These are phyloP conservation scores for Cynaeus angustus DNA, from an alignment of 2,888 invertebrate species.

Conservation along the genomic window DNA sequence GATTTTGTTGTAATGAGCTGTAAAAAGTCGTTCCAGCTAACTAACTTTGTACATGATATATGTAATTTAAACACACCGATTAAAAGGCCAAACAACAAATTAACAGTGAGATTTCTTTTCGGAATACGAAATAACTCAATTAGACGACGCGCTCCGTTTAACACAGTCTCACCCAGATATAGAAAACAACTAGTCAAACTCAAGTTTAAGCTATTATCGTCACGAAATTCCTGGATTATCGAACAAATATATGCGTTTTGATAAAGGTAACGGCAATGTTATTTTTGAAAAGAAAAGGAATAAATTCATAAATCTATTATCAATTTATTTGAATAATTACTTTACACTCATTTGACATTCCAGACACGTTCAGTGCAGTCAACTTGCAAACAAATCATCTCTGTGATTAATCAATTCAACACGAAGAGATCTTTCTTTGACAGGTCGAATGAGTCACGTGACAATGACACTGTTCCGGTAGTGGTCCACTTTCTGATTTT, in stretches of 20 bases:
- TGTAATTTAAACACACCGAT: slow-evolving; percentile 7
- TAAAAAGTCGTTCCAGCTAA: slow-evolving; percentile 15
- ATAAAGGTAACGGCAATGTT: no score
- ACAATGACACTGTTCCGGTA: slow-evolving; percentile 22
- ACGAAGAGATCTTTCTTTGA: slow-evolving; percentile 6
- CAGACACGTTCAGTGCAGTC: slow-evolving; percentile 28
- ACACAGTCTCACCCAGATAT: neutral
- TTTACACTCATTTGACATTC: slow-evolving; percentile 7
- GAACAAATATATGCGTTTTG: no score
- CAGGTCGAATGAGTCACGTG: slow-evolving; percentile 25
- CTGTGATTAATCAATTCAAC: slow-evolving; percentile 35
- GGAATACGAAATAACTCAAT: slow-evolving; percentile 8
- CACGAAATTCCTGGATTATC: no score
- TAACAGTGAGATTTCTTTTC: neutral
- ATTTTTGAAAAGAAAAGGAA: no score
- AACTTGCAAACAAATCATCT: slow-evolving; percentile 40
- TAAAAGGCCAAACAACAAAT: slow-evolving; percentile 8
- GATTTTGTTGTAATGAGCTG: slow-evolving; percentile 17
- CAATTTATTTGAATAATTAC: slow-evolving; percentile 17
- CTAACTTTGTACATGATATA: slow-evolving; percentile 23
- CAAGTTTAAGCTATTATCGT: neutral
- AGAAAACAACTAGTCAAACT: neutral
- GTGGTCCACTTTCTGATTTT: neutral
- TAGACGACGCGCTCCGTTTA: slow-evolving; percentile 1
- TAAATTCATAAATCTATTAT: no score